These are phyloP conservation scores for Perizoma flavofasciatum DNA, from an alignment of 2,888 invertebrate genomes.

Conservation along the genomic window DNA sequence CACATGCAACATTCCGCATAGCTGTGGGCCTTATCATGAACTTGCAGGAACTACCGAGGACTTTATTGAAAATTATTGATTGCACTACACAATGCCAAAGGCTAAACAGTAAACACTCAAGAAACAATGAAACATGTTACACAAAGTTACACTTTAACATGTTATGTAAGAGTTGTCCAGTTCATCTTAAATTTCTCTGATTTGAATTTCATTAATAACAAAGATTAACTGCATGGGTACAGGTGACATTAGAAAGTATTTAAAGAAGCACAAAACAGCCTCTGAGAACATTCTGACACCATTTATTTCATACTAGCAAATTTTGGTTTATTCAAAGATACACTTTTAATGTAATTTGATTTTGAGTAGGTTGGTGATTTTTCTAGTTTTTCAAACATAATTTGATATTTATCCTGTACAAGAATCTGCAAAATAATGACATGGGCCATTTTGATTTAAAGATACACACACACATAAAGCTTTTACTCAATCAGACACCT, in stretches of 20 bases:
- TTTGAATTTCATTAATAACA: conserved; percentile 38
- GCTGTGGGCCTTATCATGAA: conserved; percentile 58
- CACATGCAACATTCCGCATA: conserved; percentile 9
- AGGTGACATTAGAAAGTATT: conserved; percentile 38
- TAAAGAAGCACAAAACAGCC: conserved; percentile 30
- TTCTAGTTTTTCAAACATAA: too few relatives aligned
- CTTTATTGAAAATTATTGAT: conserved; percentile 80
- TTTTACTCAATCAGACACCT: background rate
- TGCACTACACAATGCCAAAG: conserved; percentile 75
- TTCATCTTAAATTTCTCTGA: conserved; percentile 48
- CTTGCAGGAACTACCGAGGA: conserved; percentile 67
- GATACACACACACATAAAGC: background rate
- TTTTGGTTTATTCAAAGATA: conserved; percentile 4
- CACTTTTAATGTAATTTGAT: too few relatives aligned
- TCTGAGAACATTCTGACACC: conserved; percentile 23
- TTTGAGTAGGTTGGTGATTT: background rate
- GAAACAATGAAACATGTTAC: conserved; percentile 67
- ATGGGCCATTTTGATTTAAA: background rate
- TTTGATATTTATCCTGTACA: too few relatives aligned
- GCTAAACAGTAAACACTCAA: conserved; percentile 61
- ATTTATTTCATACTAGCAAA: background rate
- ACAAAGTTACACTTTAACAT: conserved; percentile 47
- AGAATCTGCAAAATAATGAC: too few relatives aligned
- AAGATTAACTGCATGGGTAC: conserved; percentile 25
- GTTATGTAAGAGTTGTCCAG: conserved; percentile 48